Evolutionary conservation across 2,113 vertebrate genomes (phyloP).

Genomic region (Suricata suricatta): DNA sequence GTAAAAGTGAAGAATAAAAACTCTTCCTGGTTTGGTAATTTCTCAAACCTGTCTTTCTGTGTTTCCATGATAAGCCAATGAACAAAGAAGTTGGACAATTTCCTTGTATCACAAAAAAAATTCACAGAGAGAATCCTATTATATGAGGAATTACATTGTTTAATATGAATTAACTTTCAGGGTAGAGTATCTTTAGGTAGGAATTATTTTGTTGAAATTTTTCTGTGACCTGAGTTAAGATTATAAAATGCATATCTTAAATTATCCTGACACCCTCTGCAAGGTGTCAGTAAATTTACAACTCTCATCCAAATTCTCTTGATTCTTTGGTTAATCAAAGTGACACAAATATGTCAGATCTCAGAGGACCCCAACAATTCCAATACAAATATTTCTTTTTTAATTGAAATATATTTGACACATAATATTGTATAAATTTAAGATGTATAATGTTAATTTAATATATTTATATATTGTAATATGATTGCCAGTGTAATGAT

Average conservation of each 20-base stretch:
- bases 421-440: neutral
- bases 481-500: neutral
- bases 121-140: neutral
- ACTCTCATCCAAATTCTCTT: neutral
- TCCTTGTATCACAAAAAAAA: constrained; percentile 9
- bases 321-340: neutral
- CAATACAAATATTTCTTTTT: neutral
- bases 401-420: neutral
- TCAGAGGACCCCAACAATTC: neutral
- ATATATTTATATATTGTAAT: neutral
- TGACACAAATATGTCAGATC: neutral
- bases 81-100: neutral
- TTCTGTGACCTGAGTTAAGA: neutral
- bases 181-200: neutral
- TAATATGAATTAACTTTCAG: neutral
- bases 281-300: neutral
- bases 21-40: neutral
- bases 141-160: neutral
- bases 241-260: neutral
- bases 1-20: neutral
- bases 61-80: neutral
- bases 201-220: neutral
- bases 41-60: neutral
- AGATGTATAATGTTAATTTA: neutral
- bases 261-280: neutral